Conservation (phyloP, 2,888 invertebrate genomes). For the Cataglyphis rosenhaueri region DNA sequence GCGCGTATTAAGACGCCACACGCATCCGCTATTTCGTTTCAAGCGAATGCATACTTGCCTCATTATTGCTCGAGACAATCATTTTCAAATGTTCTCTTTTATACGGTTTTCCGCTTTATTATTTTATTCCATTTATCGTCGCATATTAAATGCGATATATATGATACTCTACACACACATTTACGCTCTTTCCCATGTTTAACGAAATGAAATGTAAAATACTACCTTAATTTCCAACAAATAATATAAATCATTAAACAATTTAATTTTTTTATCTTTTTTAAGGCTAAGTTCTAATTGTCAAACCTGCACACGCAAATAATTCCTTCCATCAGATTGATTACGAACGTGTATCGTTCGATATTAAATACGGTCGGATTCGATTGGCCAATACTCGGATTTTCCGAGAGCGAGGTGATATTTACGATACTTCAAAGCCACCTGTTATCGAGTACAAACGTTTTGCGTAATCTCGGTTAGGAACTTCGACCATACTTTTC, state of each 20-base stretch:
- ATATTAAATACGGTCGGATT: slow-evolving; percentile 63
- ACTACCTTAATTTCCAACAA: background rate
- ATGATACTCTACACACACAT: background rate
- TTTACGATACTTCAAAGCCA: slow-evolving; percentile 68
- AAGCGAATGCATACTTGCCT: background rate
- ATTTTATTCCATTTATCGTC: background rate
- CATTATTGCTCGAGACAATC: too few relatives aligned
- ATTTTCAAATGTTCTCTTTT: background rate
- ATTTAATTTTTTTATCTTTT: background rate
- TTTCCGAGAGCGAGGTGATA: slow-evolving; percentile 43
- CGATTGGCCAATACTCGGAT: slow-evolving; percentile 51
- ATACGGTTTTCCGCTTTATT: background rate
- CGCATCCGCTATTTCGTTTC: background rate
- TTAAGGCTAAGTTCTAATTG: background rate
- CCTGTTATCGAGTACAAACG: slow-evolving; percentile 62
- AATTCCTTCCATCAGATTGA: slow-evolving; percentile 40
- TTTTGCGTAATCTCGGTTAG: slow-evolving; percentile 56
- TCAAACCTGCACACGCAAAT: slow-evolving; percentile 58
- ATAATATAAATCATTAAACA: background rate
- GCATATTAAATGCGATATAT: too few relatives aligned
- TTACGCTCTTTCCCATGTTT: background rate
- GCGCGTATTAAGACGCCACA: background rate
- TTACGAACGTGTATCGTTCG: slow-evolving; percentile 54
- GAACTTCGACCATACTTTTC: slow-evolving; percentile 49
- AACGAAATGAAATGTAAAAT: background rate